Base-by-base conservation (phyloP, 1,140 invertebrate species). In the Stegodyphus dumicola region DNA sequence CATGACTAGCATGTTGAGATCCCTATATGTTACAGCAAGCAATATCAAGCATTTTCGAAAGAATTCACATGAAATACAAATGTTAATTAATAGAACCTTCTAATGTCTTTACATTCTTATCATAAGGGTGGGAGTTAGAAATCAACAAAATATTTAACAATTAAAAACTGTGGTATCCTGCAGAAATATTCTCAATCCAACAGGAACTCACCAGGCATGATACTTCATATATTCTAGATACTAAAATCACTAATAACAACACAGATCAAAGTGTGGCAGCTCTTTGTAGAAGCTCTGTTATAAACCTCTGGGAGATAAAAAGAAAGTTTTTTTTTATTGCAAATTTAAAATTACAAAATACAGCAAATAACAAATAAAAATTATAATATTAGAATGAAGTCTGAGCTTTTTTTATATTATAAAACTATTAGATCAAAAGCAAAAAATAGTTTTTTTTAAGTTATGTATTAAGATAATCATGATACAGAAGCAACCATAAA, bases 91-190 rank as follows among this genome's bases (percentile, higher is more conserved):
- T 15, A 60, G 56, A 10, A 10, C 56, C 9, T 60, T 15, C 15
- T 60, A 10, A 9, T 10, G 56, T 60, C 9, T 10, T 60, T 60
- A 2, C 56, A 60, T 10, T 60, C 53, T 18, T 74, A 53, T 74
- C 53, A 11, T n/a, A 56, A 13, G 17, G 17, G 48, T 51, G 51
- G 60, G 56, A 33, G 48, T 77, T 13, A 64, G 3, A 77, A 77
- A 77, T 65, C 13, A 77, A 77, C 49, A 77, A 77, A 60, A 48
- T 65, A 65, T 77, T 77, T 60, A 66, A 66, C 60, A 77, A 77
- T 77, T 77, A 77, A 77, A 77, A 77, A 60, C 48, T 48, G 49
- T 48, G 56, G 54, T 49, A 66, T 65, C 67, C 18, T 70, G 67
- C 9, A 33, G 65, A 66, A 64, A 56, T 76, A 54, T 76, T 76